Evolutionary conservation across 2,797 vertebrate genomes (phyloP), one percentile per base, ranked within the genome.

Genomic region (Lagodon rhomboides): DNA sequence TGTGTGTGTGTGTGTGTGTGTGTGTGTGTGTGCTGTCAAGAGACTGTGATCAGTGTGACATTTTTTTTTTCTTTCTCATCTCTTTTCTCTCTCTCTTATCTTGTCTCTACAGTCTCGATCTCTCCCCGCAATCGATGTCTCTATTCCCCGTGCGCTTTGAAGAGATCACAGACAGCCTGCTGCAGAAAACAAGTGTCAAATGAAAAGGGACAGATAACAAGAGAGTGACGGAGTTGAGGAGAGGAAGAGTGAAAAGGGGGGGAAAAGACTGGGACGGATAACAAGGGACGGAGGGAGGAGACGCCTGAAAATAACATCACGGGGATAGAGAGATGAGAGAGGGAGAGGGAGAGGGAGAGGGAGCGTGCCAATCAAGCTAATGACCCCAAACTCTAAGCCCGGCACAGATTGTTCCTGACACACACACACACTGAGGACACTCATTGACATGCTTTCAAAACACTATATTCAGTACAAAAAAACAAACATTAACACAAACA

Each of bases 321-420:
- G 38, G 20, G 49, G 66, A 65, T 47, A 47, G 58, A 68, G 73
- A 73, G 65, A 80, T 75, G 75, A 73, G 43, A 55, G 54, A 79
- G 60, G 64, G 71, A 73, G 62, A 34, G 65, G 20, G 49, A 30
- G 23, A 20, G 67, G 60, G 66, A 1, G 20, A 51, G 50, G 85
- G 87, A 88, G 84, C 77, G 88, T 91, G 93, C 85, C 90, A 83
- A 84, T 91, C 93, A 92, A 81, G 74, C 82, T 93, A 93, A 95
- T 90, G 87, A 93, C 91, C 94, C 92, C 93, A 88, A 92, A 85
- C 89, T 81, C 89, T 87, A 70, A 81, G 83, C 86, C 85, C 53
- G 79, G 90, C 91, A 96, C 92, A 93, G 75, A 75, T 63, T 92
- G 94, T 92, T 94, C 91, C 91, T 66, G 64, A 77, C 12, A 73